Evolutionary conservation across 2,888 invertebrate species (phyloP).

Genomic region (Hipparchia semele): DNA sequence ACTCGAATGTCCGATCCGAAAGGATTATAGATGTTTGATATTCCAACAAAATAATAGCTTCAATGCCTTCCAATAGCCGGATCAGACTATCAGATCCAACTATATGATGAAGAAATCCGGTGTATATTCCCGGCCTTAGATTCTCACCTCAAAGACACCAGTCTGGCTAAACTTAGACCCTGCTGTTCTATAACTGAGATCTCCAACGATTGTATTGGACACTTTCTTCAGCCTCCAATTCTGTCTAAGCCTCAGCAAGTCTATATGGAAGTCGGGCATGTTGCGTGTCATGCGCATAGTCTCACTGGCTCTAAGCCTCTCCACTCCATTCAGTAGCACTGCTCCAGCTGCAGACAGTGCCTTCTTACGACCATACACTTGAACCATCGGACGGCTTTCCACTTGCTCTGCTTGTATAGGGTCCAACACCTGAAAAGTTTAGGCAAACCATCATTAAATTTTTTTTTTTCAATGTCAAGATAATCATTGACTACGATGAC

Average conservation of each 20-base stretch:
- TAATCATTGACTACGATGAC: too few relatives aligned
- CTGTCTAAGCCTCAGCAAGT: conserved; percentile 92
- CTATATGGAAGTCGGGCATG: conserved; percentile 96
- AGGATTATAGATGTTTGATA: too few relatives aligned
- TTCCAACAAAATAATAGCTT: too few relatives aligned
- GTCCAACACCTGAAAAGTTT: conserved; percentile 85
- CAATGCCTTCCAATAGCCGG: too few relatives aligned
- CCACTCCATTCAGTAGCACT: conserved; percentile 93
- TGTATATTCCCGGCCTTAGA: neutral
- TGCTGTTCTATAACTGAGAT: conserved; percentile 97
- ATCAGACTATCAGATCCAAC: too few relatives aligned
- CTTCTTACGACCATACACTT: conserved; percentile 96
- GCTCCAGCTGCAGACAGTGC: conserved; percentile 93
- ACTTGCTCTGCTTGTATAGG: conserved; percentile 93
- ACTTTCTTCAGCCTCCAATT: conserved; percentile 99
- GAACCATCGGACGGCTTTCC: conserved; percentile 93
- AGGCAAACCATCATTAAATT: too few relatives aligned
- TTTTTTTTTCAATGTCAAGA: too few relatives aligned
- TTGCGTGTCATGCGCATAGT: conserved; percentile 88
- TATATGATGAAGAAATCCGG: too few relatives aligned
- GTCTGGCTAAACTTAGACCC: conserved; percentile 97
- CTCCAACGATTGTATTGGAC: conserved; percentile 96
- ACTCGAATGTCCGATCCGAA: too few relatives aligned
- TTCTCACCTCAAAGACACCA: conserved; percentile 94
- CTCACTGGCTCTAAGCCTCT: conserved; percentile 92